Evolutionary conservation across 2,113 vertebrate genomes (phyloP).

Genomic region (Castor canadensis): DNA sequence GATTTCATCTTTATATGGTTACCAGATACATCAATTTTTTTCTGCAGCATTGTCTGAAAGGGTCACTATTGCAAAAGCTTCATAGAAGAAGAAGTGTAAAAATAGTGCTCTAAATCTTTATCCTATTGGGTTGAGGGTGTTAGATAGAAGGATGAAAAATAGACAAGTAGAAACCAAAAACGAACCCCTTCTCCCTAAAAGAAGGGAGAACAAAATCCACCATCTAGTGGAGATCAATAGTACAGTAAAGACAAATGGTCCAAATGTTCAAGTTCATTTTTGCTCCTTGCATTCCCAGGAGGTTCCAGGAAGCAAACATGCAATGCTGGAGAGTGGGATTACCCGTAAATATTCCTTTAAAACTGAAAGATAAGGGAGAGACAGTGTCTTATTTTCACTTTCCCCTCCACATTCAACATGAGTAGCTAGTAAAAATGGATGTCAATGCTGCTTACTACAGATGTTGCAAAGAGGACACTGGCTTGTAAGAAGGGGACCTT

Average conservation of each 20-base stretch:
- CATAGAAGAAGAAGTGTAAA: neutral
- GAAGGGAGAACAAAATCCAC: neutral
- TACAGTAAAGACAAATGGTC: conserved; percentile 15
- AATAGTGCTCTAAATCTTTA: neutral
- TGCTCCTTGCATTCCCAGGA: neutral
- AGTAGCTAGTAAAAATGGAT: neutral
- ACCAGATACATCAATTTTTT: neutral
- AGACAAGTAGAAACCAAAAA: neutral
- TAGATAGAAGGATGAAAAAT: neutral
- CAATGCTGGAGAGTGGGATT: neutral
- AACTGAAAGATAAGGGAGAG: neutral
- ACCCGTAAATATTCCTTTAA: conserved; percentile 48
- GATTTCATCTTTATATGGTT: neutral
- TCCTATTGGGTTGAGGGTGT: neutral
- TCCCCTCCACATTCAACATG: neutral
- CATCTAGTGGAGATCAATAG: neutral
- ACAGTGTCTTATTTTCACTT: neutral
- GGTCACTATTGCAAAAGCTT: conserved; percentile 16
- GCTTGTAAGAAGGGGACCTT: neutral
- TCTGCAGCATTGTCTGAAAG: neutral
- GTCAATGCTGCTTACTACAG: neutral
- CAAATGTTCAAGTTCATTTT: neutral
- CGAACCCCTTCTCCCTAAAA: neutral
- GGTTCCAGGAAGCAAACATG: conserved; percentile 62
- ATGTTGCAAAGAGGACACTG: neutral